These are phyloP conservation scores for Pseudomyrmex cubaensis DNA, from an alignment of 1,140 invertebrate genomes.

Conservation along the genomic window DNA sequence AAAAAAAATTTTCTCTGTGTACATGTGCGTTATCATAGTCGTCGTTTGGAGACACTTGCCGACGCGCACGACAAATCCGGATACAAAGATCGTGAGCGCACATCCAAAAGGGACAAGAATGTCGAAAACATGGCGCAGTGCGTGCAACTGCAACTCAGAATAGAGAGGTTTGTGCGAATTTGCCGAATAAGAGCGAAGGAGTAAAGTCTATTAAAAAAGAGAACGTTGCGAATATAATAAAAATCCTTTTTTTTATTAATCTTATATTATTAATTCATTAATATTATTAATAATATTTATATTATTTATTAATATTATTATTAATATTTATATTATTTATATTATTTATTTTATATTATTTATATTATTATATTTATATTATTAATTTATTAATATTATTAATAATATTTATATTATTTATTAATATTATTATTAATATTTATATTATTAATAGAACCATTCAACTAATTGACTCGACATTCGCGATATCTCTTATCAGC, in stretches of 20 bases:
- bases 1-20: background rate
- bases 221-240: too few species aligned
- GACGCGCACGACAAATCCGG: background rate
- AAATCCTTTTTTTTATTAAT: background rate
- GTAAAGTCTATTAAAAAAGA: background rate
- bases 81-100: background rate
- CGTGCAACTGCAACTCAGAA: slow-evolving; percentile 35
- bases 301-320: too few species aligned
- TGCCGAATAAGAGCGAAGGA: background rate
- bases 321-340: background rate
- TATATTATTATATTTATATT: too few species aligned
- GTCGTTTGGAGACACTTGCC: background rate
- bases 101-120: background rate
- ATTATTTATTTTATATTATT: too few species aligned
- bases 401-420: too few species aligned
- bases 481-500: background rate
- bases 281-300: too few species aligned
- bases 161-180: slow-evolving; percentile 32
- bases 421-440: too few species aligned
- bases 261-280: too few species aligned
- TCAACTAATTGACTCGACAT: slow-evolving; percentile 6
- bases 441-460: slow-evolving; percentile 5
- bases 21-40: background rate
- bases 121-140: background rate
- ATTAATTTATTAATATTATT: too few species aligned